Evolutionary conservation across 1,140 invertebrate genomes (phyloP), one percentile per base, ranked within the genome.

Genomic region (Bombus ignitus): DNA sequence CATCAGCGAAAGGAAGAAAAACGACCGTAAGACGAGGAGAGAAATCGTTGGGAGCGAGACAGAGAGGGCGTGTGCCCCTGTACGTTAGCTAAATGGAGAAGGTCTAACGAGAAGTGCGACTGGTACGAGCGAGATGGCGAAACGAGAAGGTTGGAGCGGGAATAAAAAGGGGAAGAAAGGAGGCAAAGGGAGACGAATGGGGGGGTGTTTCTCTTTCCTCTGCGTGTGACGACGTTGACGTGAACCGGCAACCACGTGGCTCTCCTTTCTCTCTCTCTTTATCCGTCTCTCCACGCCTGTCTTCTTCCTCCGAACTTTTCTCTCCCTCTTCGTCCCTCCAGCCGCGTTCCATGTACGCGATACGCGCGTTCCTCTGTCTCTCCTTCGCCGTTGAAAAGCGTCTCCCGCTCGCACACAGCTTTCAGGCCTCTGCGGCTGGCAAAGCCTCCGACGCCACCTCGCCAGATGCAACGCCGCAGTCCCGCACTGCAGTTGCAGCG

Each of bases 401-500:
- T 44, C 71, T 86, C 72, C 75, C 78, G 68, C 74, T 73, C 76
- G 68, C 77, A 72, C 72, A 44, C 57, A 53, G 88, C 85, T 91
- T 92, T 90, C 84, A 85, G 84, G 82, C 85, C 88, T 90, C 85
- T 88, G 81, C 83, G 84, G 80, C 83, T 92, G 84, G 78, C 83
- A 75, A 85, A 57, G 53, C 66, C 76, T 90, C 80, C 87, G 85
- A 92, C 85, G 88, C 83, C 81, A 87, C 87, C 82, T 90, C 88
- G 92, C 86, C 89, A 92, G 89, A 92, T 91, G 89, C 88, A 91
- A 87, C 91, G 83, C 90, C 88, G 89, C 92, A 93, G 92, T 93
- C 91, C 93, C 92, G 92, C 93, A 93, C 90, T 94, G 93, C 93
- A 93, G 93, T 93, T 86, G 88, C 89, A 89, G 84, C 89, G 75